phyloP scores from a whole-genome alignment of 1,140 invertebrate species.

The Ladona fulva region DNA sequence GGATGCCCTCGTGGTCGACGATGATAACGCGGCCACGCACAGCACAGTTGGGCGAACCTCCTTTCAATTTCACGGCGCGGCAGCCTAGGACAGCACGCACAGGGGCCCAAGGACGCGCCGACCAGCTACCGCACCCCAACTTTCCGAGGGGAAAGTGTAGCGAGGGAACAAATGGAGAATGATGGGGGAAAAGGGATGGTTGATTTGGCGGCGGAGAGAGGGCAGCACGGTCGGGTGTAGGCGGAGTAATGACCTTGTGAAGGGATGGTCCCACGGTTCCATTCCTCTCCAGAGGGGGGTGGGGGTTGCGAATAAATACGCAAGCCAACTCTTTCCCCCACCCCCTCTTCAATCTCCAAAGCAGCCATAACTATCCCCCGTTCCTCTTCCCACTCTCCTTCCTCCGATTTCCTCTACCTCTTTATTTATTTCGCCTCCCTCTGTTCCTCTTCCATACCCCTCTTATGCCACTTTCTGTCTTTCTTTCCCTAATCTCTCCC shows the following conservation, averaged over 20 bases:
- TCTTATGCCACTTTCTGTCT: too few species aligned
- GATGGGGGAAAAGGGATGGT: not conserved
- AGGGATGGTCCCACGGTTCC: not conserved
- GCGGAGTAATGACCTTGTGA: constrained; percentile 4
- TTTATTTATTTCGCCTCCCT: too few species aligned
- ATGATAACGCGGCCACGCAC: not conserved
- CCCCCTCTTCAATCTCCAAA: not conserved
- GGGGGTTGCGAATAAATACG: not conserved
- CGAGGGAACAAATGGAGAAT: not conserved
- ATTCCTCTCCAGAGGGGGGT: not conserved
- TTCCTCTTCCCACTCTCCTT: not conserved
- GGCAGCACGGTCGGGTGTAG: not conserved
- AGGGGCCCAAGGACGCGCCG: not conserved
- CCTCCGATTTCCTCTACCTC: not conserved
- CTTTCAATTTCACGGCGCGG: not conserved
- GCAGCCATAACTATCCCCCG: not conserved
- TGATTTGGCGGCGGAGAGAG: not conserved
- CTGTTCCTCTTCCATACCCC: not conserved
- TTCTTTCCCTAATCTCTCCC: not conserved
- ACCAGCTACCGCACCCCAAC: not conserved
- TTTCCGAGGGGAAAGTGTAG: not conserved
- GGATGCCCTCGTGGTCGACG: not conserved
- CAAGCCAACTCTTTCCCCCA: not conserved
- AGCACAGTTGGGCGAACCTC: not conserved
- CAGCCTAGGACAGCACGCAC: not conserved